phyloP scores from a whole-genome alignment of 2,113 vertebrate species.

The Nanorana parkeri region DNA sequence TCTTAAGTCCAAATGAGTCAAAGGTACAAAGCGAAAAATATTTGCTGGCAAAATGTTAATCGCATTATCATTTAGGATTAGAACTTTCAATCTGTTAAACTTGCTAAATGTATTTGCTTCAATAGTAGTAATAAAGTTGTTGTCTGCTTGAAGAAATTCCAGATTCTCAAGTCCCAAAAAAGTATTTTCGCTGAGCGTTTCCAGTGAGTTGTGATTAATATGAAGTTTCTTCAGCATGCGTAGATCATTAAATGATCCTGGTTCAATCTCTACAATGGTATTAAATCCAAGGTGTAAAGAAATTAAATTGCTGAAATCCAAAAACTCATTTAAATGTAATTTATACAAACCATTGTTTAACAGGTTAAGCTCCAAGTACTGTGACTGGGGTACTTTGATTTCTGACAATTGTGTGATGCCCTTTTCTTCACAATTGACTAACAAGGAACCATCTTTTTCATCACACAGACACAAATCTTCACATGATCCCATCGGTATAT shows the following conservation, averaged over 20 bases:
- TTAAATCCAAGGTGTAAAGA: slow-evolving; percentile 94
- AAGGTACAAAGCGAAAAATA: slow-evolving; percentile 93
- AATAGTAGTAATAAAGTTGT: slow-evolving; percentile 94
- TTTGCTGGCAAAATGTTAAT: slow-evolving; percentile 93
- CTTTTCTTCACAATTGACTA: slow-evolving; percentile 91
- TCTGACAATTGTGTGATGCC: slow-evolving; percentile 88
- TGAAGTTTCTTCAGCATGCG: slow-evolving; percentile 91
- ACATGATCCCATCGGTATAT: slow-evolving; percentile 81
- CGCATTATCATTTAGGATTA: slow-evolving; percentile 96
- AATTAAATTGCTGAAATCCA: slow-evolving; percentile 83
- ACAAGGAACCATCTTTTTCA: slow-evolving; percentile 85
- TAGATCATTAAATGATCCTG: slow-evolving; percentile 89
- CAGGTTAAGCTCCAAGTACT: slow-evolving; percentile 91
- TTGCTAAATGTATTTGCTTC: slow-evolving; percentile 97
- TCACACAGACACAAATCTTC: slow-evolving; percentile 88
- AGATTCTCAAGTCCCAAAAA: slow-evolving; percentile 94
- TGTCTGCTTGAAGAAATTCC: slow-evolving; percentile 96
- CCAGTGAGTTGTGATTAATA: slow-evolving; percentile 97
- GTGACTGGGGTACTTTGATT: slow-evolving; percentile 84
- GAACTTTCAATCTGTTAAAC: slow-evolving; percentile 93
- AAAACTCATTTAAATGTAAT: slow-evolving; percentile 85
- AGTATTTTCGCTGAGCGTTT: slow-evolving; percentile 91
- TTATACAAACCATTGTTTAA: slow-evolving; percentile 89
- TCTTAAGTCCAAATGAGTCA: slow-evolving; percentile 95
- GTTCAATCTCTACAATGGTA: slow-evolving; percentile 93